These are phyloP conservation scores for Asteroscopus sphinx DNA, from an alignment of 2,888 invertebrate species.

Conservation along the genomic window DNA sequence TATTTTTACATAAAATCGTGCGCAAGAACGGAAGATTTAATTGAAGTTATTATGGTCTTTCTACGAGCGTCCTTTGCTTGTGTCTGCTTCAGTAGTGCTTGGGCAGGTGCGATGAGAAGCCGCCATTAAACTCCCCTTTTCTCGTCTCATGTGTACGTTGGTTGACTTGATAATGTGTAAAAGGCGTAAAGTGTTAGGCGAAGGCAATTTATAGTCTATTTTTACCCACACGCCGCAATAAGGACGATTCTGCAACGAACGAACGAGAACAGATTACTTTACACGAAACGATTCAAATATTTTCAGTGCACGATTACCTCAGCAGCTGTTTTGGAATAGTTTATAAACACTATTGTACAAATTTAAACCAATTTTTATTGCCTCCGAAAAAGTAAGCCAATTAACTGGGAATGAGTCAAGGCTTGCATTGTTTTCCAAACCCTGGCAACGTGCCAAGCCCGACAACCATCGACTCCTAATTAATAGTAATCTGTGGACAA, in stretches of 20 bases:
- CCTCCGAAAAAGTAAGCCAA: constrained; percentile 77
- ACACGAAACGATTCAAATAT: constrained; percentile 41
- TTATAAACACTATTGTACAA: constrained; percentile 68
- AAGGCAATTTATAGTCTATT: constrained; percentile 38
- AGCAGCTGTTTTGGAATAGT: constrained; percentile 58
- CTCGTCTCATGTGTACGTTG: constrained; percentile 20
- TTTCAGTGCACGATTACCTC: constrained; percentile 53
- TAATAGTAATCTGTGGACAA: constrained; percentile 59
- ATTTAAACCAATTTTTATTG: constrained; percentile 76
- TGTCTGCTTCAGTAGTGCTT: constrained; percentile 25
- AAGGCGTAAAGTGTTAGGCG: constrained; percentile 24
- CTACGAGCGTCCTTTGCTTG: constrained; percentile 10
- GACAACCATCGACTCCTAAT: constrained; percentile 62
- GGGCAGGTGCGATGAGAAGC: constrained; percentile 18
- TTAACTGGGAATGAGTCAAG: constrained; percentile 77
- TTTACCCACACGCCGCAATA: constrained; percentile 26
- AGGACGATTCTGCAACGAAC: constrained; percentile 24
- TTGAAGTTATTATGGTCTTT: constrained; percentile 18
- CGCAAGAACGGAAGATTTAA: neutral
- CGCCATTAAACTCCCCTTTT: constrained; percentile 27
- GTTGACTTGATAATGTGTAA: constrained; percentile 40
- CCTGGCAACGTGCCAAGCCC: constrained; percentile 73
- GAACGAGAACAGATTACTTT: constrained; percentile 29
- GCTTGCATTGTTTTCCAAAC: constrained; percentile 71
- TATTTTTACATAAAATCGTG: too few species aligned